Base-by-base conservation (phyloP, 2,797 vertebrate genomes). In the Tenualosa ilisha region DNA sequence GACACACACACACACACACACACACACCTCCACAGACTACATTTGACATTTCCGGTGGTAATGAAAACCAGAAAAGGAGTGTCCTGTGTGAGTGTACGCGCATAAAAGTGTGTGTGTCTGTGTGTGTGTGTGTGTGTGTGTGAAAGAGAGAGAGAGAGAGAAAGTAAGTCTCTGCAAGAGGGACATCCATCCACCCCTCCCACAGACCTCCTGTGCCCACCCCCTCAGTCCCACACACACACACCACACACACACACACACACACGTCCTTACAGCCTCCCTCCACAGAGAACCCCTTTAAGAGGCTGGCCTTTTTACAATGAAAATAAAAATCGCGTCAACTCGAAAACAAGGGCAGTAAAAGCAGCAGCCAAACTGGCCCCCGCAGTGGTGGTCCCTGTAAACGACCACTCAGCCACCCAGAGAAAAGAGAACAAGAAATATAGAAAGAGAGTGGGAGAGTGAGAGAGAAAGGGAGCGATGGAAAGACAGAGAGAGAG, bases 271-370 rank as follows among this genome's bases (percentile, higher is more conserved):
- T 22, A 24, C 59, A 8, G 7, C 6, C 65, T 26, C 9, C 51
- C 54, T 15, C 15, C 56, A 59, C 6, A 59, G 56, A 59, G 22
- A n/a, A n/a, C 24, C 9, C 8, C 63, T 31, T 4, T 15, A 75
- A 3, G 5, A 12, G 31, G 37, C 68, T 13, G 31, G 68, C 68
- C 68, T 17, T 75, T 75, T 75, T 43, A 75, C 68, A 40, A 31
- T 75, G 31, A 75, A 43, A 75, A 75, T 68, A 40, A 75, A 89
- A 91, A 91, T 84, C 88, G 91, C 90, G 85, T 91, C 87, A 87
- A 91, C 92, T 90, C 91, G 85, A 93, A 92, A 92, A 92, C 86
- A 91, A 93, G 91, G 89, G 86, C 85, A 81, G 86, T 86, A 92
- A 93, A 91, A 90, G 86, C 87, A 81, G 88, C 86, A 86, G 86